Percentiles rank a stretch among this genome's conserved stretches.
Conservation (phyloP, 2,797 vertebrate genomes). For the Gadopsis marmoratus region DNA sequence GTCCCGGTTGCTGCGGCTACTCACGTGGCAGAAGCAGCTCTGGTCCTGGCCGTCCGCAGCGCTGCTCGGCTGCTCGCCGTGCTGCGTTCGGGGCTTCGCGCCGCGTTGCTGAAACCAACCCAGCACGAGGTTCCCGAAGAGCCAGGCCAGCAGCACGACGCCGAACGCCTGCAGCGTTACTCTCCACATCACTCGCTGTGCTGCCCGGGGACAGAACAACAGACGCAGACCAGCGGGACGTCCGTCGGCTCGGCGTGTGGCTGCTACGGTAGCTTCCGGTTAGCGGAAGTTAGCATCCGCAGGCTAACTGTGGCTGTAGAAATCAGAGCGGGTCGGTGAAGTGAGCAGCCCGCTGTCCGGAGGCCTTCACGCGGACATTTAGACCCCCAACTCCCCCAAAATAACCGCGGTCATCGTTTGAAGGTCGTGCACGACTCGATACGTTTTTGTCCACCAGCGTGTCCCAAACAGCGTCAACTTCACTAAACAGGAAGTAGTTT, state of each 20-base stretch:
- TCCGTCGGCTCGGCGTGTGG: neutral
- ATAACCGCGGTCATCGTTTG: neutral
- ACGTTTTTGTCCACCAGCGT: constrained; percentile 18
- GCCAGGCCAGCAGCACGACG: constrained; percentile 66
- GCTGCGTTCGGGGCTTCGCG: constrained; percentile 56
- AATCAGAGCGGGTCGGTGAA: neutral
- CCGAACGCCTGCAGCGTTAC: constrained; percentile 43
- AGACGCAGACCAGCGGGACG: neutral
- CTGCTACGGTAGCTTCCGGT: constrained; percentile 34
- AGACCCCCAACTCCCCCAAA: accelerated
- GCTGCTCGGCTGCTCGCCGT: constrained; percentile 38
- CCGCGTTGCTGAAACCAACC: constrained; percentile 77
- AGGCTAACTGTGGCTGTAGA: constrained; percentile 30
- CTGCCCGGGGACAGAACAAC: neutral
- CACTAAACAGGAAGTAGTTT: accelerated
- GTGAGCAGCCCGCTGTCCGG: neutral
- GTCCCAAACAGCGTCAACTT: neutral
- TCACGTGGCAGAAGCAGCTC: constrained; percentile 87
- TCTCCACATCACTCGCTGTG: constrained; percentile 74
- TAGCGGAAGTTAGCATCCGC: constrained; percentile 56
- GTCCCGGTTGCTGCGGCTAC: constrained; percentile 26
- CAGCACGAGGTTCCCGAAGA: constrained; percentile 71
- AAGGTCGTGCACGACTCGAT: neutral
- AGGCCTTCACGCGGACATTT: constrained; percentile 1
- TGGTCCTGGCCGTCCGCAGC: constrained; percentile 70